Evolutionary conservation across 2,113 vertebrate species (phyloP).

Genomic region (Pholis gunnellus): DNA sequence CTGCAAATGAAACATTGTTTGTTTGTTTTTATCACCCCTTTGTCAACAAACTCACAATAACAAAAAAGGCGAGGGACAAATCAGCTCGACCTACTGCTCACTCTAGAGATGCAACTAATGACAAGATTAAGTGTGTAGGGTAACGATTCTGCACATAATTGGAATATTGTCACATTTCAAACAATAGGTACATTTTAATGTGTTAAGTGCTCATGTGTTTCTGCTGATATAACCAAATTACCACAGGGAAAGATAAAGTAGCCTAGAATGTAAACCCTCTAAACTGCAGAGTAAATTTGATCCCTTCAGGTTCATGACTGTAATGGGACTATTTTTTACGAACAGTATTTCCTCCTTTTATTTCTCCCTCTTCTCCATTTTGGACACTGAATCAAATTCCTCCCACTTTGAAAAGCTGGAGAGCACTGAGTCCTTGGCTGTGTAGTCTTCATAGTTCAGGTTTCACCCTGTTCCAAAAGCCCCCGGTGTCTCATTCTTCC

Average conservation of each 20-base stretch:
- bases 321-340: conserved; percentile 34
- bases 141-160: not conserved
- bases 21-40: not conserved
- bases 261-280: not conserved
- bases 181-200: not conserved
- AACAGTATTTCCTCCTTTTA: conserved; percentile 52
- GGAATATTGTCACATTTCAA: not conserved
- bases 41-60: not conserved
- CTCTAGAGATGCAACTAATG: not conserved
- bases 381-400: conserved; percentile 55
- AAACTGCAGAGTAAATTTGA: not conserved
- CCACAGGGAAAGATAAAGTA: not conserved
- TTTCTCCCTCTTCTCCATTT: conserved; percentile 33
- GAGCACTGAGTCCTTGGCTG: conserved; percentile 48
- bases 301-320: conserved; percentile 12
- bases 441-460: conserved; percentile 72
- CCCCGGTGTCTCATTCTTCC: conserved; percentile 63
- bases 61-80: not conserved
- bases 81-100: not conserved
- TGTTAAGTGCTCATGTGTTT: not conserved
- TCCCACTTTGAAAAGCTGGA: conserved; percentile 64
- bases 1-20: not conserved
- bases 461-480: conserved; percentile 65
- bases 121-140: not conserved
- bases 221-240: not conserved